Evolutionary conservation across 2,888 invertebrate species (phyloP), one percentile per base, ranked within the genome.

Genomic region (Folsomia manolachei): DNA sequence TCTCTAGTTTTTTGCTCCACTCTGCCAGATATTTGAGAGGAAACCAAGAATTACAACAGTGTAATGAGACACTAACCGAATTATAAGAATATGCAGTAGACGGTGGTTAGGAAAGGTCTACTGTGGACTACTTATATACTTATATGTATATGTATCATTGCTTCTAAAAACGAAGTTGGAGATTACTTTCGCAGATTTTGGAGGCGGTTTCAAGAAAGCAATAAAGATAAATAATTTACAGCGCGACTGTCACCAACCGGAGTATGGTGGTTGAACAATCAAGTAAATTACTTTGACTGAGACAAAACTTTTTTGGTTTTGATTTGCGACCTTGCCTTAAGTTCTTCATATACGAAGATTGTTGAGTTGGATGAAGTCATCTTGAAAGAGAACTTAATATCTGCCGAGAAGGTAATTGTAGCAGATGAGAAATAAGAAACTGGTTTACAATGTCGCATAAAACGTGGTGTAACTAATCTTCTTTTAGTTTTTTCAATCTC

Each of bases 141-240:
- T n/a, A n/a, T n/a, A n/a, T n/a, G n/a, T n/a, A n/a, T n/a, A n/a
- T n/a, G n/a, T n/a, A n/a, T n/a, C n/a, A n/a, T n/a, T n/a, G n/a
- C n/a, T n/a, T n/a, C n/a, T n/a, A n/a, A n/a, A n/a, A n/a, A n/a
- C n/a, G n/a, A n/a, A n/a, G n/a, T n/a, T n/a, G n/a, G n/a, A n/a
- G n/a, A n/a, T n/a, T n/a, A n/a, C n/a, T n/a, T n/a, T 64, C 27
- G 65, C 51, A 71, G 73, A 75, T 75, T 73, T 75, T 53, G 73
- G 69, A 71, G 73, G 73, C 71, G 75, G 71, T 66, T 66, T 39
- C 18, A 69, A 71, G 72, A 68, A 69, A 65, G 75, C 75, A 75
- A 75, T 75, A 75, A 75, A 73, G 75, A 75, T 75, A 75, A 73
- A 75, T 75, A 75, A 75, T 75, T 75, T 75, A 75, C 73, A 73